These are phyloP conservation scores for Chaenodraco wilsoni DNA, from an alignment of 2,797 vertebrate genomes.

Conservation along the genomic window DNA sequence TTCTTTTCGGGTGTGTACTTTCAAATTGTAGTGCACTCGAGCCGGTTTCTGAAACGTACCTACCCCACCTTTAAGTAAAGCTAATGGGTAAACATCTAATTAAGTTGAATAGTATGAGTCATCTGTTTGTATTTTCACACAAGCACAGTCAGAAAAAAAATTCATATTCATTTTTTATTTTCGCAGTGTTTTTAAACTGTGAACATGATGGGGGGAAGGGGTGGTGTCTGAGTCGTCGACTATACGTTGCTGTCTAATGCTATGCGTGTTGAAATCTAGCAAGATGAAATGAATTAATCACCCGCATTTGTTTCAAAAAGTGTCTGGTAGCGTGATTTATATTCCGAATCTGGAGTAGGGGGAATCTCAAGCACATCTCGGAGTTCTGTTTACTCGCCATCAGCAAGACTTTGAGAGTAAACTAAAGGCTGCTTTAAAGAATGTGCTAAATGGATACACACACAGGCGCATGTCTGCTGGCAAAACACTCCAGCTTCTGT, in stretches of 20 bases:
- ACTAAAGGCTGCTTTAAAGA: slow-evolving; percentile 45
- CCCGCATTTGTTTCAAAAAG: slow-evolving; percentile 54
- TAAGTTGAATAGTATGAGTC: slow-evolving; percentile 29
- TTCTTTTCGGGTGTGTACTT: too few relatives aligned
- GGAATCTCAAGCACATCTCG: slow-evolving; percentile 26
- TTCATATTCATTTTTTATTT: slow-evolving; percentile 23
- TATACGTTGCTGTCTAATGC: slow-evolving; percentile 40
- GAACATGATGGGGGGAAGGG: slow-evolving; percentile 18
- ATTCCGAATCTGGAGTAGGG: slow-evolving; percentile 33
- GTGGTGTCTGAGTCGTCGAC: slow-evolving; percentile 6
- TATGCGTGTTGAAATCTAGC: slow-evolving; percentile 44
- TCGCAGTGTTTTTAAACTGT: slow-evolving; percentile 24
- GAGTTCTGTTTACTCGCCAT: slow-evolving; percentile 44
- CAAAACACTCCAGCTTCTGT: not conserved
- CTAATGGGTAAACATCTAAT: slow-evolving; percentile 41
- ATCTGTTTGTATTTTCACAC: slow-evolving; percentile 44
- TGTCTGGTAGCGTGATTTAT: slow-evolving; percentile 60
- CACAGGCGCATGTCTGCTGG: slow-evolving; percentile 8
- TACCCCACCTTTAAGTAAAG: not conserved
- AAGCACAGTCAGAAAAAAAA: slow-evolving; percentile 31
- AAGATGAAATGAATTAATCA: slow-evolving; percentile 66
- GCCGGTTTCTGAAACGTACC: too few relatives aligned
- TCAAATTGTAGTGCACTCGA: too few relatives aligned
- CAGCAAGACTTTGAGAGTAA: slow-evolving; percentile 36
- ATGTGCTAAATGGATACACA: slow-evolving; percentile 35